phyloP scores from a whole-genome alignment of 2,888 invertebrate genomes.

The Xestia c-nigrum region DNA sequence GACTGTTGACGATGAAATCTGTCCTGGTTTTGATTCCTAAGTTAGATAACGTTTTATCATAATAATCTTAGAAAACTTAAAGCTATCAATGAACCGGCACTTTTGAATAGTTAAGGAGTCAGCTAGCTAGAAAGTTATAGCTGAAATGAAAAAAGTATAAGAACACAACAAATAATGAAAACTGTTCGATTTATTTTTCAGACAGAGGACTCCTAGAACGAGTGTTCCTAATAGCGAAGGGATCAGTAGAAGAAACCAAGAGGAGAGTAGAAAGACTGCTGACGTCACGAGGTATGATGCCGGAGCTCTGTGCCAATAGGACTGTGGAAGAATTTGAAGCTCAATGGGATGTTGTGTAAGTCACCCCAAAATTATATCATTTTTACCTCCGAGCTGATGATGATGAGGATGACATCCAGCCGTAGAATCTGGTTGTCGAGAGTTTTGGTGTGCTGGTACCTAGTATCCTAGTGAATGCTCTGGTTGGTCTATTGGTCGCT shows the following conservation, averaged over 20 bases:
- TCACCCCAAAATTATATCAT: conserved; percentile 23
- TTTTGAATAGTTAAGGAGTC: neutral
- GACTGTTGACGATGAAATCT: neutral
- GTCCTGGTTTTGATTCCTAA: neutral
- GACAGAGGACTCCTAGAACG: conserved; percentile 77
- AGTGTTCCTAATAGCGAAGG: conserved; percentile 77
- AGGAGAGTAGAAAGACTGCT: conserved; percentile 79
- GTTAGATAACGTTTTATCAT: neutral
- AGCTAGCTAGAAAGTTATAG: neutral
- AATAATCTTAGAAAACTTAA: neutral
- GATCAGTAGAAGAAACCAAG: conserved; percentile 83
- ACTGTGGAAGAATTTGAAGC: conserved; percentile 77
- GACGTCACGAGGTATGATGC: conserved; percentile 82
- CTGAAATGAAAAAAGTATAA: neutral
- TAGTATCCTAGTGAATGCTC: neutral
- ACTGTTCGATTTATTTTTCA: conserved; percentile 58
- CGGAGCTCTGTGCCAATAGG: conserved; percentile 79
- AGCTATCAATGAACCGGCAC: neutral
- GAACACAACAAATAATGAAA: neutral
- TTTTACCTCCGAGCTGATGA: neutral
- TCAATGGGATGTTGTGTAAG: conserved; percentile 78
- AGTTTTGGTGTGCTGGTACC: too few species aligned
- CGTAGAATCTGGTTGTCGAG: too few species aligned
- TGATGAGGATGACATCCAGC: too few species aligned
- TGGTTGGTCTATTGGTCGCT: neutral